Base-by-base conservation (phyloP, 2,888 invertebrate species). In the Pseudolycoriella hygida region DNA sequence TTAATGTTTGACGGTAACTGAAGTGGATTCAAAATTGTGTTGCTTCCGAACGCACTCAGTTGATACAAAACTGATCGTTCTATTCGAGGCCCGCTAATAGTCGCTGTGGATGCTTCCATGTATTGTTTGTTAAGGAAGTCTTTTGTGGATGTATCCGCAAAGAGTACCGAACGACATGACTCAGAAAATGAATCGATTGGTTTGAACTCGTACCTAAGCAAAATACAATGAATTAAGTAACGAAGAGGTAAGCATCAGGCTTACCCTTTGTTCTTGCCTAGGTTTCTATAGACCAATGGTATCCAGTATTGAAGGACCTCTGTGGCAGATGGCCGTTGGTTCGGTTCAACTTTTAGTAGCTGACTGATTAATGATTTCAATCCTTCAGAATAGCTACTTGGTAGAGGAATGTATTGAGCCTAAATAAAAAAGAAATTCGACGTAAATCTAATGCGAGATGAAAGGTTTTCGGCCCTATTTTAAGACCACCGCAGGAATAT, bases 391-490 rank as follows among this genome's bases (percentile, higher is more conserved):
- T 80, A 83, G 42, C 71, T 72, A 3, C 70, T 67, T 11, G 76
- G 76, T 38, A 82, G 67, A 1, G 77, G 73, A 15, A 74, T 72
- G 62, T 76, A 82, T 42, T 76, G 70, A 37, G 77, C 79, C 77
- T 77, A 50, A 19, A 12, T 14, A 4, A 12, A 30, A 30, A 34
- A 6, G 25, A 25, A 25, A 25, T 8, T 25, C 8, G 4, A 25
- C 8, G 25, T 8, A 25, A 25, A 25, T 25, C 4, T 6, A 25
- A 25, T 25, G 25, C 25, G 5, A n/a, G n/a, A n/a, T n/a, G n/a
- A n/a, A n/a, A n/a, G n/a, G n/a, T n/a, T n/a, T n/a, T n/a, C n/a
- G n/a, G n/a, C n/a, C n/a, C n/a, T n/a, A n/a, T n/a, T n/a, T n/a
- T n/a, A n/a, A n/a, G n/a, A n/a, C n/a, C n/a, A n/a, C n/a, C n/a